Evolutionary conservation across 2,797 vertebrate species (phyloP), one percentile per base, ranked within the genome.

Genomic region (Malacoraja senta): DNA sequence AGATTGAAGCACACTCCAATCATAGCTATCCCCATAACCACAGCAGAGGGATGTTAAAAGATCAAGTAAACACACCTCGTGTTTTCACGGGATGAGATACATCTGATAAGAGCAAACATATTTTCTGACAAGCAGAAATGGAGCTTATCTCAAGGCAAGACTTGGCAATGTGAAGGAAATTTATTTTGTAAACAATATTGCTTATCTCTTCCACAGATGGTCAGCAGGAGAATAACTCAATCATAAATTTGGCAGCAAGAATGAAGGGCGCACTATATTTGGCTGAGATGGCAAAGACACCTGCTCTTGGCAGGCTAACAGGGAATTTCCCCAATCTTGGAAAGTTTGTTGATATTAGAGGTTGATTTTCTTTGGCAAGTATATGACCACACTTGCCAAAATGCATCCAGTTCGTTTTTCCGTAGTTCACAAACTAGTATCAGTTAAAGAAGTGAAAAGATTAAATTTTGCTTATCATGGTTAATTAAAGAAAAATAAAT

Each of bases 401-500:
- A 61, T 61, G 81, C 3, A 6, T 4, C 81, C 53, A 61, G 26
- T 6, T 3, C 2, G 12, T 61, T n/a, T 84, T 15, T 53, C 3
- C 61, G 26, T 58, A n/a, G 13, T 26, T 84, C 53, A 61, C 26
- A 84, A 61, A 84, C 53, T 15, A 26, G 58, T 61, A 19, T 6
- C 29, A 35, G 9, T 19, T n/a, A 88, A 88, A 65, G n/a, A 68
- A 68, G 63, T 8, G 19, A 68, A n/a, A 32, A 19, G 17, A 7
- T 65, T 8, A 29, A 19, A n/a, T 35, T 8, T 12, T 35, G 19
- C 15, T 21, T 68, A 35, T 35, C 15, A 8, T 17, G 13, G 58
- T 61, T 61, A 83, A 58, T 83, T 79, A 35, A 72, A 72, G 26
- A 35, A 44, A 91, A 76, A 91, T 72, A 91, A 74, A 24, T 92